Percentiles rank a stretch among this genome's conserved stretches.
phyloP scores from a whole-genome alignment of 2,113 vertebrate genomes.

The Callithrix jacchus region DNA sequence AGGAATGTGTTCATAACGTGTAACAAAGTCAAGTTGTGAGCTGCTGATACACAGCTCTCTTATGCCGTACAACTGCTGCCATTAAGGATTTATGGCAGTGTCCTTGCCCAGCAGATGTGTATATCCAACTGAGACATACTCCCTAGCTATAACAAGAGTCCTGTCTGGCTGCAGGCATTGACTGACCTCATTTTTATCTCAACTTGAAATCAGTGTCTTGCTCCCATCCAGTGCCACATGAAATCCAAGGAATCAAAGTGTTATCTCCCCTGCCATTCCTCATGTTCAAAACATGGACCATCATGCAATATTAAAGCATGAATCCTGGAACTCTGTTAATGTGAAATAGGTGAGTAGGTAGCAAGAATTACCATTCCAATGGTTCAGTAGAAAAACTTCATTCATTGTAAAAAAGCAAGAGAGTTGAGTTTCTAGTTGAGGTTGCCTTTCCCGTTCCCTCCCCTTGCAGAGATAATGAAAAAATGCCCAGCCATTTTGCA shows the following conservation, averaged over 20 bases:
- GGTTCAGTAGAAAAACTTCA: neutral
- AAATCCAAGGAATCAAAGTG: slow-evolving; percentile 31
- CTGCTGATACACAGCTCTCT: neutral
- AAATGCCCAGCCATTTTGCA: neutral
- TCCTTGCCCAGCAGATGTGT: neutral
- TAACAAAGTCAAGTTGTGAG: slow-evolving; percentile 8
- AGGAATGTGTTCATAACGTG: neutral
- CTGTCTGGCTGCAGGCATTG: neutral
- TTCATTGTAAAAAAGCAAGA: neutral
- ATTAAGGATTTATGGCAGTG: neutral
- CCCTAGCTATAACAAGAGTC: neutral
- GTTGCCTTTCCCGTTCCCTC: neutral
- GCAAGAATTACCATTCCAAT: neutral
- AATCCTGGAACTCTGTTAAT: neutral
- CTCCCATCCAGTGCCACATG: neutral
- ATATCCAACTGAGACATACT: neutral
- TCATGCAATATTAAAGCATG: neutral
- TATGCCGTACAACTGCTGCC: neutral
- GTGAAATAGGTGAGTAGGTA: slow-evolving; percentile 12
- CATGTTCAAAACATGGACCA: neutral
- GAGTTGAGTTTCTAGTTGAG: neutral
- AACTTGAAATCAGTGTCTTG: slow-evolving; percentile 21
- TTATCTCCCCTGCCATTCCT: neutral
- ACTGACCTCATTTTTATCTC: slow-evolving; percentile 12
- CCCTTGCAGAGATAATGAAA: neutral